These are phyloP conservation scores for Megaceryle torquata DNA, from an alignment of 2,113 vertebrate species.

Conservation along the genomic window DNA sequence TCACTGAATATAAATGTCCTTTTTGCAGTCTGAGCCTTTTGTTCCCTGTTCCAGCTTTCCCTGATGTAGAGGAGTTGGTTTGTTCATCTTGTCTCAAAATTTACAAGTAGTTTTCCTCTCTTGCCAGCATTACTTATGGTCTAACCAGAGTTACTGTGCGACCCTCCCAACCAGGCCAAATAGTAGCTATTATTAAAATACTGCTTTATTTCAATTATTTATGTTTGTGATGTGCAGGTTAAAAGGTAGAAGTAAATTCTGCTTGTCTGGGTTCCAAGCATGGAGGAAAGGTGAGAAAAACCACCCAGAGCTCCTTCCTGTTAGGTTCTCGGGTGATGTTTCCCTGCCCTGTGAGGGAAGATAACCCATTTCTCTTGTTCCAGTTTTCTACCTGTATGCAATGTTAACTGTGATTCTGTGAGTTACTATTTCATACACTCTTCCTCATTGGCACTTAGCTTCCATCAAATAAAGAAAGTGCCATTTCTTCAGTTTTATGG, in stretches of 20 bases:
- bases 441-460: background rate
- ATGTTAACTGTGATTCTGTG: background rate
- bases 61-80: background rate
- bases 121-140: background rate
- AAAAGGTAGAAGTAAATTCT: background rate
- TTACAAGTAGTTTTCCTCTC: background rate
- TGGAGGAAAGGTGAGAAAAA: background rate
- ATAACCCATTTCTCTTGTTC: background rate
- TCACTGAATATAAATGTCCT: background rate
- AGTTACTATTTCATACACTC: background rate
- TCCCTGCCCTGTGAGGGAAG: background rate
- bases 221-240: background rate
- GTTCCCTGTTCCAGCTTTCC: background rate
- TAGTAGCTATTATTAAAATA: background rate
- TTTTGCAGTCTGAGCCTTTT: background rate
- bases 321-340: background rate
- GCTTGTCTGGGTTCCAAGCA: background rate
- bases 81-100: background rate
- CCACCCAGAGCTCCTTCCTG: background rate
- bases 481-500: background rate
- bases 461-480: background rate
- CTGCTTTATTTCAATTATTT: background rate
- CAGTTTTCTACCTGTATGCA: background rate
- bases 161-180: background rate
- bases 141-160: background rate